phyloP scores from a whole-genome alignment of 2,888 invertebrate genomes.

The Bombylius major region DNA sequence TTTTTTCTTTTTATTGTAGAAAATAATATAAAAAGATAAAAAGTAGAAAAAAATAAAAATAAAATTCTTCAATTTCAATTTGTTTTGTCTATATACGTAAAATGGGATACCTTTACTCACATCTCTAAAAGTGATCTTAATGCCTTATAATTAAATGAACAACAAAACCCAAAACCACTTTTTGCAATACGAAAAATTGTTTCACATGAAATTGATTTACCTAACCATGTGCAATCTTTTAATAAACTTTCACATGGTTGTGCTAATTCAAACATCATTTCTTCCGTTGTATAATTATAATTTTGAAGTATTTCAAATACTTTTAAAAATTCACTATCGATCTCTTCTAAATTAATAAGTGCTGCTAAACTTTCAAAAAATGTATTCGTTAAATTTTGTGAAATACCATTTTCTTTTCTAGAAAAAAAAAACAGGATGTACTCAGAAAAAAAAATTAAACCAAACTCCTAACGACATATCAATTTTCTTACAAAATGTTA shows the following conservation, averaged over 20 bases:
- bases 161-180: conserved; percentile 27
- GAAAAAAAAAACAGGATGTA: background rate
- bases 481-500: conserved; percentile 39
- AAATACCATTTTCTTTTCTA: background rate
- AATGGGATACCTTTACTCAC: conserved; percentile 1
- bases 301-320: conserved; percentile 18
- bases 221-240: conserved; percentile 25
- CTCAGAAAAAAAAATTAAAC: conserved; percentile 18
- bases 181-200: conserved; percentile 26
- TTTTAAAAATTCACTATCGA: conserved; percentile 16
- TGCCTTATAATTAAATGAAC: conserved; percentile 29
- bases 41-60: background rate
- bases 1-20: background rate
- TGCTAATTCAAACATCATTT: conserved; percentile 27
- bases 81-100: no score
- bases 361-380: conserved; percentile 3
- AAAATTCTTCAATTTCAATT: background rate
- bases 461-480: conserved; percentile 12
- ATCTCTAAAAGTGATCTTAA: conserved; percentile 11
- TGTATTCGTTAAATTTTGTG: background rate
- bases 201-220: conserved; percentile 21
- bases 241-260: conserved; percentile 28
- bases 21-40: background rate
- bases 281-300: conserved; percentile 20
- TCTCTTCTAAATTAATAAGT: conserved; percentile 2